Evolutionary conservation across 1,140 invertebrate species (phyloP).

Genomic region (Sitodiplosis mosellana): DNA sequence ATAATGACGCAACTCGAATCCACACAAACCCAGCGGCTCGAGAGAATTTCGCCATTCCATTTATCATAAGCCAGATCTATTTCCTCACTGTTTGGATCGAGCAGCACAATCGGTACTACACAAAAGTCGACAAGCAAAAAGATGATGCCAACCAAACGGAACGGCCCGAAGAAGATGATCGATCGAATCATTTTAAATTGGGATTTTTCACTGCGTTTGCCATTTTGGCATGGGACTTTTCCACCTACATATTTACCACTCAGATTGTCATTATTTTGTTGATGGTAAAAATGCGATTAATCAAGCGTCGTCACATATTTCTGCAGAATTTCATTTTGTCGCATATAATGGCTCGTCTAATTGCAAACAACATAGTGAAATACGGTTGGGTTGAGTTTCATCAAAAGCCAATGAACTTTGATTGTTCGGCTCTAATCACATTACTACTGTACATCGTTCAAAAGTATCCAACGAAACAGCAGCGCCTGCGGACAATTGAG

Average conservation of each 20-base stretch:
- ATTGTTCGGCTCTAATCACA: no score
- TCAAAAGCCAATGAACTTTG: constrained; percentile 12
- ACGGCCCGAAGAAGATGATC: not conserved
- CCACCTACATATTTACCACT: constrained; percentile 8
- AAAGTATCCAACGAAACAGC: not conserved
- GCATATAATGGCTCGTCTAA: constrained; percentile 9
- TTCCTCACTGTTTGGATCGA: constrained; percentile 19
- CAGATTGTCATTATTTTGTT: constrained; percentile 9
- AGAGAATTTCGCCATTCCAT: constrained; percentile 23
- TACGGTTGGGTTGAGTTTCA: constrained; percentile 17
- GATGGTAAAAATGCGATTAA: constrained; percentile 11
- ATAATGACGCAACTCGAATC: constrained; percentile 21
- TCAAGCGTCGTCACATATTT: constrained; percentile 15
- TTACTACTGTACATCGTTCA: not conserved
- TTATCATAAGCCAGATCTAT: constrained; percentile 22
- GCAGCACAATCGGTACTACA: no score
- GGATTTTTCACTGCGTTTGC: not conserved
- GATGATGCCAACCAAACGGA: not conserved
- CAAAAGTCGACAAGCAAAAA: no score
- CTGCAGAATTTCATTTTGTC: constrained; percentile 12
- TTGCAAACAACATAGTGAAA: constrained; percentile 12
- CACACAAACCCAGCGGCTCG: constrained; percentile 18
- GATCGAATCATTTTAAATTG: constrained; percentile 2
- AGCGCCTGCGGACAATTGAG: not conserved
- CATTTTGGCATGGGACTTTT: constrained; percentile 7